phyloP scores from a whole-genome alignment of 1,140 invertebrate species.

The Tetramorium parvispinum region DNA sequence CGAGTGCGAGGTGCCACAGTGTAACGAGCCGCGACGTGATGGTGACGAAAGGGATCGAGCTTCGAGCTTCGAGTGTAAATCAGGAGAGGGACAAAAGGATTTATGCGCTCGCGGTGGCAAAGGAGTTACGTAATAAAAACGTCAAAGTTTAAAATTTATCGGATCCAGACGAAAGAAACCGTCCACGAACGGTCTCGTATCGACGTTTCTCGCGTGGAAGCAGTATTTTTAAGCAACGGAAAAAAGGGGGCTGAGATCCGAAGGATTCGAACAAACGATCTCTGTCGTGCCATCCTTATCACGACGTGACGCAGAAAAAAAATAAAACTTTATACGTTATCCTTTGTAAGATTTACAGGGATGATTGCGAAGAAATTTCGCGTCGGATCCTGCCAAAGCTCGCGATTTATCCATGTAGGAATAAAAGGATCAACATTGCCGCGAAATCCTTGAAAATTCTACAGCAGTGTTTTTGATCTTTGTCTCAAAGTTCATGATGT shows the following conservation, averaged over 20 bases:
- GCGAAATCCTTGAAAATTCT: constrained; percentile 7
- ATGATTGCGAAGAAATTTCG: constrained; percentile 31
- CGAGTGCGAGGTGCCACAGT: not conserved
- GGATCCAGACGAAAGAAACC: constrained; percentile 28
- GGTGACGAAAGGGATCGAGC: not conserved
- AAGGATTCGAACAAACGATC: constrained; percentile 14
- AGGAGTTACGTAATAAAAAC: constrained; percentile 46
- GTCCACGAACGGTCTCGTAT: constrained; percentile 11
- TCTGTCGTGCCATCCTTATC: constrained; percentile 15
- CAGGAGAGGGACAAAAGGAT: constrained; percentile 15
- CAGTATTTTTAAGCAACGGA: constrained; percentile 25
- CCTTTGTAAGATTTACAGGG: constrained; percentile 16
- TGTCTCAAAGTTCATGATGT: not conserved
- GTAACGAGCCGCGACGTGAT: not conserved
- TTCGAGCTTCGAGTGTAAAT: not conserved
- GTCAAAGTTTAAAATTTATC: constrained; percentile 54
- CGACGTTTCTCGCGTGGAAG: not conserved
- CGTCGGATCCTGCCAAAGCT: not conserved
- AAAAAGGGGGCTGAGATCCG: not conserved
- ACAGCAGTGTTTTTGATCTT: not conserved
- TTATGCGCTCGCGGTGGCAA: constrained; percentile 43
- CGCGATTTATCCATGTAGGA: constrained; percentile 17
- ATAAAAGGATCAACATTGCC: constrained; percentile 12
- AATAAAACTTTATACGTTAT: constrained; percentile 7
- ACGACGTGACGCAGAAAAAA: not conserved